Evolutionary conservation across 64 coral and sea anemone species (phyloP), one percentile per base, ranked within the genome.

Genomic region (Porites lutea): DNA sequence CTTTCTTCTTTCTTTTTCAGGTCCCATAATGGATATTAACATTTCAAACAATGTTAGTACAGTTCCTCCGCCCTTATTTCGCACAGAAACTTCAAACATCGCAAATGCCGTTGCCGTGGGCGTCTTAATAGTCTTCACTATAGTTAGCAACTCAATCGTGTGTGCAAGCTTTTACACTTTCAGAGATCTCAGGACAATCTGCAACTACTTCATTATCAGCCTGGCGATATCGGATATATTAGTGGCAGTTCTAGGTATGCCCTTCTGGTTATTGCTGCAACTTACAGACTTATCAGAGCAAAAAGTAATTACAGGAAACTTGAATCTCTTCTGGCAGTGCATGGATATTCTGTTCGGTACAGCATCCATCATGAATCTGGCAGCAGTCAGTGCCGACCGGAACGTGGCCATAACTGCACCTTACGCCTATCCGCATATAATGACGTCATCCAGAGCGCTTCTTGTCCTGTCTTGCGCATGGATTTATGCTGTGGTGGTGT

Each of bases 341-440:
- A 93, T 96, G 65, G 95, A 96, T 74, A 96, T 96, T 62, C 62
- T 96, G 37, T 96, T 92, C 2, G 95, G 95, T 5, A 96, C 95
- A 47, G 82, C 95, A 6, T 96, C 95, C 19, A 96, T 90, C 47
- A 96, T 96, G 95, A 96, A 96, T 54, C 51, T 96, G 44, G 81
- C 92, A 46, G 95, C 95, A 19, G 95, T 96, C 8, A 96, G 95
- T 52, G 83, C 77, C 4, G 95, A 96, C 51, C 69, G 95, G 48
- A 91, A 96, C 52, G 82, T 89, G 60, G 95, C 95, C 23, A 96
- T 96, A 10, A 96, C 95, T 43, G 82, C 92, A 49, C 95, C 95
- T 0, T 80, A 90, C 74, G 84, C 87, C 3, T 96, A 96, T 43
- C 95, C 86, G 6, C 19, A 90, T 49, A 19, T 90, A 88, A 76